Percentiles rank a stretch among this genome's conserved stretches.
phyloP scores from a whole-genome alignment of 2,797 vertebrate genomes.

The Coreius guichenoti region DNA sequence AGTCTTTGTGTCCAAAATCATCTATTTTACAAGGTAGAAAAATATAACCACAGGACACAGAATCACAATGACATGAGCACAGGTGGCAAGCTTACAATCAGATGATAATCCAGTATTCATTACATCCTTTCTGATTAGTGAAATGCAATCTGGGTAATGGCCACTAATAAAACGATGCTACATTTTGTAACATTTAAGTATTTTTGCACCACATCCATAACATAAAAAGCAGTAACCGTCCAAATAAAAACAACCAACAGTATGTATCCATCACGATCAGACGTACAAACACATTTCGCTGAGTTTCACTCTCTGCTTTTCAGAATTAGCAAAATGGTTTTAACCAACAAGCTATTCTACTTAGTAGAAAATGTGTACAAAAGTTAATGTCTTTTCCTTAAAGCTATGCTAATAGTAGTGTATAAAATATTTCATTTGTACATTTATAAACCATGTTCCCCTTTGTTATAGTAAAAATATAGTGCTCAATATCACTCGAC shows the following conservation, averaged over 20 bases:
- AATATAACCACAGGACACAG: constrained; percentile 56
- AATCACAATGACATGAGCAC: constrained; percentile 45
- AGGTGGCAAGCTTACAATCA: not conserved
- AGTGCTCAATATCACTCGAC: constrained; percentile 78
- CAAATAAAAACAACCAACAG: constrained; percentile 42
- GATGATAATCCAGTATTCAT: constrained; percentile 11
- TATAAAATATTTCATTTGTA: constrained; percentile 88
- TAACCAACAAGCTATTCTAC: constrained; percentile 79
- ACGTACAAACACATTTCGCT: constrained; percentile 23
- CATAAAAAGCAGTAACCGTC: not conserved
- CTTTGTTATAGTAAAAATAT: constrained; percentile 78
- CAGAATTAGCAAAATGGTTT: constrained; percentile 74
- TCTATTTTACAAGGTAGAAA: constrained; percentile 45
- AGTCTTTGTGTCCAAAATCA: constrained; percentile 61
- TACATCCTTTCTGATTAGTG: constrained; percentile 9
- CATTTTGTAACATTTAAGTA: not conserved
- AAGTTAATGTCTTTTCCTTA: constrained; percentile 66
- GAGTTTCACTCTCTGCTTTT: constrained; percentile 64
- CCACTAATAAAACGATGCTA: not conserved
- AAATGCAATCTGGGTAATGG: not conserved
- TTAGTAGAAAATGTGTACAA: constrained; percentile 84
- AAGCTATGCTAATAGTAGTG: constrained; percentile 84
- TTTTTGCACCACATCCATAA: not conserved
- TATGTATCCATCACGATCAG: not conserved
- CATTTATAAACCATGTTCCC: constrained; percentile 83